Base-by-base conservation (phyloP, 2,888 invertebrate species). In the Agrenia bidenticulata region DNA sequence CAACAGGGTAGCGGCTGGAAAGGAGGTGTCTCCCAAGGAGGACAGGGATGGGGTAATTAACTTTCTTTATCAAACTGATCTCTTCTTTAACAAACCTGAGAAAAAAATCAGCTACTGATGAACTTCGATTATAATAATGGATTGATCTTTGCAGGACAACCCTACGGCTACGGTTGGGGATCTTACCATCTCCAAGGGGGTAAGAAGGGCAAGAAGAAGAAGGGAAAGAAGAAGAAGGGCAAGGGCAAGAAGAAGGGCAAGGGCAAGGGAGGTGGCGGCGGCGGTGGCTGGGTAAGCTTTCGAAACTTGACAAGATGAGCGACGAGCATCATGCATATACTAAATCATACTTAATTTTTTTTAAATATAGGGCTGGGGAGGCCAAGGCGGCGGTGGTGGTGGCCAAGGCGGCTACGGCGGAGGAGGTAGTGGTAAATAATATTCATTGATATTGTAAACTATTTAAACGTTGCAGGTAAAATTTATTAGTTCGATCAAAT, bases 91-190 rank as follows among this genome's bases (percentile, higher is more conserved):
- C 15, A 39, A 39, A 11, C 39, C 7, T 39, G 39, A 7, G 9
- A 39, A 7, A 39, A 39, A 39, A 39, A 39, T 39, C 15, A 7
- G 39, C 39, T 39, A 11, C 32, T 32, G 11, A 11, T 11, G 5
- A 32, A 32, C 32, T 32, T 11, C 32, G 32, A 32, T 32, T 7
- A 7, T 32, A 32, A 32, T 11, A 7, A 32, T 32, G 32, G 11
- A 32, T 32, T 32, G 32, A 32, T 32, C 11, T 32, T 32, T 32
- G 5, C 11, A 32, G 32, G 69, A 53, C 69, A 69, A 58, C 70
- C 70, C 15, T 73, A 71, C 67, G 73, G 74, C 17, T 75, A 75
- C 63, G 75, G 75, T 61, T 76, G 76, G 76, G 76, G 76, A 60
- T 73, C 73, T 56, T 76, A 76, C 67, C 76, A 76, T 63, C 56